Conservation (phyloP, 2,888 invertebrate species). For the Thalpophila matura region DNA sequence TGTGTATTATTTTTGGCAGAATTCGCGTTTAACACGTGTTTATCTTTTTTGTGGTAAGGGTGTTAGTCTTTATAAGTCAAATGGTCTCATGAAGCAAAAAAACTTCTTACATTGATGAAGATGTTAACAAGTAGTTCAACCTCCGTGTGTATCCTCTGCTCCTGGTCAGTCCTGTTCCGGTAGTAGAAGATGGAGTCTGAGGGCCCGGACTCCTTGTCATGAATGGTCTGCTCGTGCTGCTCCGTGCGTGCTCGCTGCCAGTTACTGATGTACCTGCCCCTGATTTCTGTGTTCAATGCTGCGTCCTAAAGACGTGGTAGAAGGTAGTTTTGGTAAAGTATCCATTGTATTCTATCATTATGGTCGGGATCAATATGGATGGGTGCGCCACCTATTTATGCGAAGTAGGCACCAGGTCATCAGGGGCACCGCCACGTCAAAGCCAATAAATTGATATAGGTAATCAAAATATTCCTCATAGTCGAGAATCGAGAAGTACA, state of each 20-base stretch:
- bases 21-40: no score
- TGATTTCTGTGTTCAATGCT: slow-evolving; percentile 65
- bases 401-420: no score
- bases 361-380: not conserved
- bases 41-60: no score
- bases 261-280: slow-evolving; percentile 75
- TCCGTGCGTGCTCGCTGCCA: slow-evolving; percentile 83
- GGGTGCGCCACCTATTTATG: not conserved
- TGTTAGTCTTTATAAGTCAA: no score
- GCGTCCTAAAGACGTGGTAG: slow-evolving; percentile 59
- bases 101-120: slow-evolving; percentile 74
- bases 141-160: slow-evolving; percentile 82
- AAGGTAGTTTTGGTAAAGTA: not conserved
- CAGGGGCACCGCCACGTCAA: no score
- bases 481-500: no score
- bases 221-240: slow-evolving; percentile 74
- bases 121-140: slow-evolving; percentile 82
- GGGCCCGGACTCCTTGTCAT: slow-evolving; percentile 67
- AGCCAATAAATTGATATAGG: no score
- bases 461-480: no score
- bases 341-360: not conserved
- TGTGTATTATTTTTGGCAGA: no score
- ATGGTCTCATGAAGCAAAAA: no score
- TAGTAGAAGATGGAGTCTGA: slow-evolving; percentile 70
- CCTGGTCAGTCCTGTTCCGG: slow-evolving; percentile 76